Base-by-base conservation (phyloP, 2,888 invertebrate genomes). In the Sesamia inferens region DNA sequence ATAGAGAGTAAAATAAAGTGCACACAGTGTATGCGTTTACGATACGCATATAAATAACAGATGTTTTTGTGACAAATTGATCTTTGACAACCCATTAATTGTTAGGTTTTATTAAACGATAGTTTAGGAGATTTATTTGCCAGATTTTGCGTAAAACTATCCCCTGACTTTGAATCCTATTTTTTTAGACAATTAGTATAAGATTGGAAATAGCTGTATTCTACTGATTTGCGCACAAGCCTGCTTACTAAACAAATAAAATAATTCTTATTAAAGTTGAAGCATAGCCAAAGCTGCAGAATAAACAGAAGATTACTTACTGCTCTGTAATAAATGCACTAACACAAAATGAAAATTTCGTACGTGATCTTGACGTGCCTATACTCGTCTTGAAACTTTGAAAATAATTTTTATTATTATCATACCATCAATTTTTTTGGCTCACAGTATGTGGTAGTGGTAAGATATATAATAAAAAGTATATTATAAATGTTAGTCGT, bases 1-100 rank as follows among this genome's bases (percentile, higher is more conserved):
- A 24, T 54, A 31, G 2, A 1, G 0, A 64, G 0, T 48, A 5
- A 55, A 69, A 64, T 79, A 51, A 62, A 79, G 42, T 39, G 24
- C n/a, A n/a, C 39, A n/a, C n/a, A n/a, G n/a, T n/a, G n/a, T n/a
- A n/a, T n/a, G n/a, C n/a, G n/a, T n/a, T n/a, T n/a, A n/a, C n/a
- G n/a, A n/a, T n/a, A n/a, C n/a, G n/a, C n/a, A n/a, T n/a, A n/a
- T n/a, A n/a, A n/a, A n/a, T n/a, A n/a, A n/a, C n/a, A n/a, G n/a
- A n/a, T 39, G 5, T 39, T 39, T 39, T 39, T 39, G 39, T 31
- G 31, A 31, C 39, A 39, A 39, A 39, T 39, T 39, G 4, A 39
- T 39, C 39, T 7, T 39, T 31, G 31, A 39, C 39, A 39, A 7
- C 39, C 39, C 39, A 39, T 39, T 39, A 39, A 6, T 39, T 39